phyloP scores from a whole-genome alignment of 2,888 invertebrate species.

The Agrotis puta region DNA sequence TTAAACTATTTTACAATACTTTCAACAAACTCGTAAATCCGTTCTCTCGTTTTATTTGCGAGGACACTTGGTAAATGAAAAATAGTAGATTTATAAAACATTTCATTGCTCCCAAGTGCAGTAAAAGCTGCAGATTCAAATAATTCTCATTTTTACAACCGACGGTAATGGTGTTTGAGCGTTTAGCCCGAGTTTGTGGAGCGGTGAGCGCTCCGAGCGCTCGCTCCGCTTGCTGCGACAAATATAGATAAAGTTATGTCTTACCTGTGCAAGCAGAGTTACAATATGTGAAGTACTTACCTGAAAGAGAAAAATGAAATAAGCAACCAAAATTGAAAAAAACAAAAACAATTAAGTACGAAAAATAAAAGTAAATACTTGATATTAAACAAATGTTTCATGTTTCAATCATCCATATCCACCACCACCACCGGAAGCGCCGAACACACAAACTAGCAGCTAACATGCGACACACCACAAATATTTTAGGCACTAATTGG shows the following conservation, averaged over 20 bases:
- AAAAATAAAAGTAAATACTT: no score
- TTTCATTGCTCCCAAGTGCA: conserved; percentile 18
- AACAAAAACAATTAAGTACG: neutral
- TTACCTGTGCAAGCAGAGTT: conserved; percentile 40
- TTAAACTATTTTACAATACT: conserved; percentile 20
- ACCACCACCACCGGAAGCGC: conserved; percentile 9
- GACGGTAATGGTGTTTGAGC: conserved; percentile 30
- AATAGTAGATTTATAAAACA: conserved; percentile 30
- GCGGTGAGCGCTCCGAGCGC: conserved; percentile 4
- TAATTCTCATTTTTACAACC: conserved; percentile 26
- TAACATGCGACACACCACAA: neutral
- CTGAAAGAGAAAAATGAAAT: conserved; percentile 59
- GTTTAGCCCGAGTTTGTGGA: conserved; percentile 7
- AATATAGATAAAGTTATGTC: conserved; percentile 18
- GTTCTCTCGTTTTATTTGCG: conserved; percentile 5
- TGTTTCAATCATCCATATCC: neutral
- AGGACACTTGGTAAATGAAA: conserved; percentile 8
- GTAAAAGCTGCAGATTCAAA: conserved; percentile 28
- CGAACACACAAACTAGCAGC: neutral
- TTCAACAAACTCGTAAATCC: conserved; percentile 27
- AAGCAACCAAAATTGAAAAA: conserved; percentile 24
- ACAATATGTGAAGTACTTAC: conserved; percentile 47
- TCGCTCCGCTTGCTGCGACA: conserved; percentile 1
- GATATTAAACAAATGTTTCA: no score
- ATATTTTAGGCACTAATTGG: conserved; percentile 5